phyloP scores from a whole-genome alignment of 1,140 invertebrate species.

The Pararge aegeria region DNA sequence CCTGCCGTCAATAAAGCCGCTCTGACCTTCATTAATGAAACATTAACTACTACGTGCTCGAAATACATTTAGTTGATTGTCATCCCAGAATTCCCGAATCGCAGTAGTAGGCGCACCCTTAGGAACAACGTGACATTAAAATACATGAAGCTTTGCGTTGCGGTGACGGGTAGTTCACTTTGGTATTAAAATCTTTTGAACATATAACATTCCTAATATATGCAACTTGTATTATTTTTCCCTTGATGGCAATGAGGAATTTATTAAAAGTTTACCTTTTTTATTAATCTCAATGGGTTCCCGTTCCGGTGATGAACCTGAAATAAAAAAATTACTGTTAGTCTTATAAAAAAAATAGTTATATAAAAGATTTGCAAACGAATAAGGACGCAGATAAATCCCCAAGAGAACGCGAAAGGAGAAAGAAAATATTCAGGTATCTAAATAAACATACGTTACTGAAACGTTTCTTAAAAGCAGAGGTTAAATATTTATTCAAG shows the following conservation, averaged over 20 bases:
- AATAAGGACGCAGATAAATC: slow-evolving; percentile 1
- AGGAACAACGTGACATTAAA: slow-evolving; percentile 42
- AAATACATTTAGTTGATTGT: slow-evolving; percentile 1
- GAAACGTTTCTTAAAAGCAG: slow-evolving; percentile 34
- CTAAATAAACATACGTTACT: slow-evolving; percentile 23
- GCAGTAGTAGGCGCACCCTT: slow-evolving; percentile 35
- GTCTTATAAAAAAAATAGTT: background rate
- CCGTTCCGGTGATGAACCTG: slow-evolving; percentile 63
- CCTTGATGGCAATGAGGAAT: slow-evolving; percentile 35
- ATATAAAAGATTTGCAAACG: background rate
- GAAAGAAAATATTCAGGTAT: slow-evolving; percentile 15
- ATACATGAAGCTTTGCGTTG: slow-evolving; percentile 49
- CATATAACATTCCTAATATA: slow-evolving; percentile 45
- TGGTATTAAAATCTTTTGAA: slow-evolving; percentile 59
- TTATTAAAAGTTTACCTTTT: slow-evolving; percentile 57
- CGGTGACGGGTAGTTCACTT: slow-evolving; percentile 39
- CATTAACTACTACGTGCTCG: background rate
- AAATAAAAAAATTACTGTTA: slow-evolving; percentile 37
- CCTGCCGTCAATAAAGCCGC: background rate
- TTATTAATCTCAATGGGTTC: slow-evolving; percentile 61
- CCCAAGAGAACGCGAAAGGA: background rate
- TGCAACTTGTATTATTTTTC: slow-evolving; percentile 42
- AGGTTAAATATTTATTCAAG: slow-evolving; percentile 58
- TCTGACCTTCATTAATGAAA: slow-evolving; percentile 1
- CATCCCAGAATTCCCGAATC: slow-evolving; percentile 17